phyloP scores from a whole-genome alignment of 2,113 vertebrate genomes.

The Caloenas nicobarica region DNA sequence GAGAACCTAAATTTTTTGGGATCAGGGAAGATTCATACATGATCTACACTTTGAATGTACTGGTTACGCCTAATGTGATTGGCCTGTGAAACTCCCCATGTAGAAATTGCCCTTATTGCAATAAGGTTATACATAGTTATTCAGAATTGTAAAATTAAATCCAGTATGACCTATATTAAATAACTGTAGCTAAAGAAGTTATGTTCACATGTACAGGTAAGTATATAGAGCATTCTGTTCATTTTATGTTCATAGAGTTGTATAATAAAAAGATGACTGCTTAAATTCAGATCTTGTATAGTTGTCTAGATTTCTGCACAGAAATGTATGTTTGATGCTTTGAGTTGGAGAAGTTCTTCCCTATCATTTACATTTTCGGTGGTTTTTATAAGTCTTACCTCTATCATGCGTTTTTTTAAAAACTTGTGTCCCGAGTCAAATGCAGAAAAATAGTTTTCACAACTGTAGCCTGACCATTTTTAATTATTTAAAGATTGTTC shows the following conservation, averaged over 20 bases:
- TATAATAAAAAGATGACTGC: conserved; percentile 93
- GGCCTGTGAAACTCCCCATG: conserved; percentile 77
- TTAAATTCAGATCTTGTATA: conserved; percentile 95
- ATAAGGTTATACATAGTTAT: conserved; percentile 91
- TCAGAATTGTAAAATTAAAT: conserved; percentile 83
- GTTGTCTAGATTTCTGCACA: conserved; percentile 92
- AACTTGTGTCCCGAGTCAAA: conserved; percentile 69
- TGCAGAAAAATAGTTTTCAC: conserved; percentile 74
- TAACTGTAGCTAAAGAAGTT: conserved; percentile 83
- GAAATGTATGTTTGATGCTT: conserved; percentile 77
- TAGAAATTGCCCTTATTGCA: conserved; percentile 86
- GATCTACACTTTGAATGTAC: conserved; percentile 86
- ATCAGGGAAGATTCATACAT: conserved; percentile 80
- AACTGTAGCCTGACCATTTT: conserved; percentile 72
- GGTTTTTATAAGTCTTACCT: conserved; percentile 77
- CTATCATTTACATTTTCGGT: conserved; percentile 71
- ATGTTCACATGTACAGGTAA: conserved; percentile 91
- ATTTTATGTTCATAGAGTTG: conserved; percentile 90
- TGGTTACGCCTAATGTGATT: conserved; percentile 72
- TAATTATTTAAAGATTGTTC: conserved; percentile 67
- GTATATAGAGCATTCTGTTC: conserved; percentile 92
- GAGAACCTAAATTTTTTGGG: conserved; percentile 58
- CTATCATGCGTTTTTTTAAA: conserved; percentile 68
- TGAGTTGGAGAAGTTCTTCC: conserved; percentile 80
- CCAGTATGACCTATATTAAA: conserved; percentile 77